Percentiles rank a stretch among this genome's conserved stretches.
Evolutionary conservation across 2,113 vertebrate genomes (phyloP).

Genomic region (Telmatochromis sp.): DNA sequence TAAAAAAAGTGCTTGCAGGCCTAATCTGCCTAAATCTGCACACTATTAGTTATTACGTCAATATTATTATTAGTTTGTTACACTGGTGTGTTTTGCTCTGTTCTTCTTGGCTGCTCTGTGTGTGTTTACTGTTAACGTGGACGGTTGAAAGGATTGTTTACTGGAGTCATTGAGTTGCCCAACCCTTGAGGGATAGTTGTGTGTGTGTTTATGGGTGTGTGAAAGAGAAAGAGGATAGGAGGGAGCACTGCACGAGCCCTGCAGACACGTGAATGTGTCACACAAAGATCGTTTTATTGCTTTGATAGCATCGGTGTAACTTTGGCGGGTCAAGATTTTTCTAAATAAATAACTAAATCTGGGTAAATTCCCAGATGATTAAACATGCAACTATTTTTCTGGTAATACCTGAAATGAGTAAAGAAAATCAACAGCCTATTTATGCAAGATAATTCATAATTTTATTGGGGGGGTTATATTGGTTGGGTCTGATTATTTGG

Average conservation of each 20-base stretch:
- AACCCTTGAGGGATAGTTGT: neutral
- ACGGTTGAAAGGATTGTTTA: conserved; percentile 22
- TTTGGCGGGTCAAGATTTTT: neutral
- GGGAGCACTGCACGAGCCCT: conserved; percentile 12
- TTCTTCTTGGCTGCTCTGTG: neutral
- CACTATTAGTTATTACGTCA: neutral
- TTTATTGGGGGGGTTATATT: neutral
- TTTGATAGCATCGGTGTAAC: neutral
- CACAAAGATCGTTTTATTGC: conserved; percentile 51
- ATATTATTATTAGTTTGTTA: neutral
- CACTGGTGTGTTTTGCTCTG: conserved; percentile 3
- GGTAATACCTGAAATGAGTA: neutral
- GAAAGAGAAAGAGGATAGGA: neutral
- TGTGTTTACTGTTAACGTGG: conserved; percentile 31
- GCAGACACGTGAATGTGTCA: conserved; percentile 21
- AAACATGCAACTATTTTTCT: neutral
- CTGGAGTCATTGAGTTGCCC: conserved; percentile 26
- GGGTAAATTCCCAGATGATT: neutral
- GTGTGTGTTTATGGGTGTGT: neutral
- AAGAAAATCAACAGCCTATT: neutral
- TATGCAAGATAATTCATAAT: neutral
- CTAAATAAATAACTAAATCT: neutral
- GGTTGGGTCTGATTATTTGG: neutral
- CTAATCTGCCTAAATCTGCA: neutral
- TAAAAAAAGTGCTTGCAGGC: neutral